Base-by-base conservation (phyloP, 2,113 vertebrate genomes). In the Neomonachus schauinslandi region DNA sequence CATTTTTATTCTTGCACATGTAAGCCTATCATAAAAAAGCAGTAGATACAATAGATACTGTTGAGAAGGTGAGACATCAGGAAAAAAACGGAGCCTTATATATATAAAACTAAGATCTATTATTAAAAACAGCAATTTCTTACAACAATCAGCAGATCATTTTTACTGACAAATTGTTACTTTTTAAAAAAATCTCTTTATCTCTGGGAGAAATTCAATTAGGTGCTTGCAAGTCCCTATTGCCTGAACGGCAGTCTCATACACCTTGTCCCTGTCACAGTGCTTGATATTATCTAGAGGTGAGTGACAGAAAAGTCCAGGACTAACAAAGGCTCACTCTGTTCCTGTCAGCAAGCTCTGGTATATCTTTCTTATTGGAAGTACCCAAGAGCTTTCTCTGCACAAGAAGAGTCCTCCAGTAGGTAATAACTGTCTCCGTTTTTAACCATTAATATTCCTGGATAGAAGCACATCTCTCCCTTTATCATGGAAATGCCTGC, bases 401-500 rank as follows among this genome's bases (percentile, higher is more conserved):
- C 16, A 53, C 46, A 89, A 91, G 46, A 46, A 57, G 28, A 95
- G 72, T 63, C 74, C 61, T 87, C n/a, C 55, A 84, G 12, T 63
- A 95, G 33, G 39, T 92, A 86, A 89, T 24, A n/a, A 67, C 18
- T 53, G 13, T 84, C 90, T 59, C 79, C 69, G 4, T 77, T 81
- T 91, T 94, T 94, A 97, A 97, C 91, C 33, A 53, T 92, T 97
- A 87, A n/a, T 51, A 61, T 61, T 90, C 74, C 65, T 63, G 46
- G 69, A 89, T 83, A 0, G 11, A 83, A 91, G 7, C 21, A 46
- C 2, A 80, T 88, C 16, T 84, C 22, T 96, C 19, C 5, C 39
- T 80, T 96, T 94, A 83, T 81, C 87, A 77, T 63, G 92, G 97
- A 97, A 96, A 92, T 97, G 86, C 7, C 74, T 97, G 97, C 92